Conservation (phyloP, 1,140 invertebrate species). For the Drosophila fuyamai region DNA sequence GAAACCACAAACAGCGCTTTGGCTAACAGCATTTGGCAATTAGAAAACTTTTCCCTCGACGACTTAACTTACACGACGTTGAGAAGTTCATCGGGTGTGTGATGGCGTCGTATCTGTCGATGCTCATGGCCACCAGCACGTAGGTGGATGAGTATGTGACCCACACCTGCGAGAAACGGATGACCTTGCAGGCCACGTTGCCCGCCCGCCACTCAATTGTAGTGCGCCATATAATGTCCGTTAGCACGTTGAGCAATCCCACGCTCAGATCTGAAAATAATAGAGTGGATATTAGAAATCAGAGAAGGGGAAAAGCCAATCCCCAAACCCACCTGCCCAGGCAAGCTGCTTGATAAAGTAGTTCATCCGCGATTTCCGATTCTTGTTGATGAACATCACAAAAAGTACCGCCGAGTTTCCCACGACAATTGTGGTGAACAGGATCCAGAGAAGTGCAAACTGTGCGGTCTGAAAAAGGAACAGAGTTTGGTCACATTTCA, state of each 20-base stretch:
- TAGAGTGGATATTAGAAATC: background rate
- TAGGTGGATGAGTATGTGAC: slow-evolving; percentile 98
- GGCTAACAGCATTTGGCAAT: slow-evolving; percentile 64
- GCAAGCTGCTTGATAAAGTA: slow-evolving; percentile 98
- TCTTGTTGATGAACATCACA: slow-evolving; percentile 93
- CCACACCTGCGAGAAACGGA: slow-evolving; percentile 91
- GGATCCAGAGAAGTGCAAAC: slow-evolving; percentile 94
- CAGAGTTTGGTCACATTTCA: slow-evolving; percentile 50
- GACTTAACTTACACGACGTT: slow-evolving; percentile 96
- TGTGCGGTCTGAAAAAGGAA: slow-evolving; percentile 91
- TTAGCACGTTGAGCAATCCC: slow-evolving; percentile 93
- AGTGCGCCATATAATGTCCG: slow-evolving; percentile 94
- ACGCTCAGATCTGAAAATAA: slow-evolving; percentile 91
- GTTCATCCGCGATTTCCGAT: slow-evolving; percentile 96
- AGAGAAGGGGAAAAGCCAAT: background rate
- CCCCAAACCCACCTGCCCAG: slow-evolving; percentile 90
- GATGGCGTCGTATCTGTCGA: slow-evolving; percentile 97
- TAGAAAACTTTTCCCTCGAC: slow-evolving; percentile 63
- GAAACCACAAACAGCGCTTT: slow-evolving; percentile 30
- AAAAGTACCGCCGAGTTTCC: slow-evolving; percentile 95
- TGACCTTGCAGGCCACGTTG: slow-evolving; percentile 94
- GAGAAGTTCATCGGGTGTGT: slow-evolving; percentile 98
- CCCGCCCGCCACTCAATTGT: slow-evolving; percentile 94
- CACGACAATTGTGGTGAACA: slow-evolving; percentile 94
- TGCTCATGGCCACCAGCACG: slow-evolving; percentile 96